These are phyloP conservation scores for Daktulosphaira vitifoliae DNA, from an alignment of 1,140 invertebrate species.

Conservation along the genomic window DNA sequence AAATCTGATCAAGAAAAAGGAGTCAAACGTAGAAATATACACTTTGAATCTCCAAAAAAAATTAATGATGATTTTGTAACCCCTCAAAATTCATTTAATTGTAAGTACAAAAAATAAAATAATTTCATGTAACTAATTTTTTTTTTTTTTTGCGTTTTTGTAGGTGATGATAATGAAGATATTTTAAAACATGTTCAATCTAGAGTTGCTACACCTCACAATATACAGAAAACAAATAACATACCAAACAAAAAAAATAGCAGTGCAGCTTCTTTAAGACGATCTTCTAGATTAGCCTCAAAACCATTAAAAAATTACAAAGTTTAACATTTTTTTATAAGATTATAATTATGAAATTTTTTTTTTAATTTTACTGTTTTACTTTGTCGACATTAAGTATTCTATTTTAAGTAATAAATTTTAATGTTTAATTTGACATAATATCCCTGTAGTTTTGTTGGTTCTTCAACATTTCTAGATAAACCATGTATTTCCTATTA, in stretches of 20 bases:
- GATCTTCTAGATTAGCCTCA: constrained; percentile 6
- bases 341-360: no score
- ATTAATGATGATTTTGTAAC: neutral
- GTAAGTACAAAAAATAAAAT: neutral
- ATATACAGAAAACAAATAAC: neutral
- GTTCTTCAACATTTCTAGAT: constrained; percentile 68
- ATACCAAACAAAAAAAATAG: neutral
- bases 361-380: no score
- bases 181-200: neutral
- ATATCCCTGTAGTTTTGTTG: constrained; percentile 63
- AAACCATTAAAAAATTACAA: constrained; percentile 24
- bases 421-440: constrained; percentile 47
- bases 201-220: constrained; percentile 3
- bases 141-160: neutral
- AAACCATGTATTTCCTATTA: constrained; percentile 72
- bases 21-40: neutral
- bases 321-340: no score
- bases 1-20: neutral
- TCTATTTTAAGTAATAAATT: no score
- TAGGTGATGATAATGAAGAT: neutral
- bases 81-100: constrained; percentile 7
- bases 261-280: neutral
- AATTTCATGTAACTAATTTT: neutral
- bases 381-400: no score
- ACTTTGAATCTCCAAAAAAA: constrained; percentile 14